A percentile compares a stretch with the other conserved stretches of the same genome.
Evolutionary conservation across 1,140 invertebrate species (phyloP).

Genomic region (Ericerus pela): DNA sequence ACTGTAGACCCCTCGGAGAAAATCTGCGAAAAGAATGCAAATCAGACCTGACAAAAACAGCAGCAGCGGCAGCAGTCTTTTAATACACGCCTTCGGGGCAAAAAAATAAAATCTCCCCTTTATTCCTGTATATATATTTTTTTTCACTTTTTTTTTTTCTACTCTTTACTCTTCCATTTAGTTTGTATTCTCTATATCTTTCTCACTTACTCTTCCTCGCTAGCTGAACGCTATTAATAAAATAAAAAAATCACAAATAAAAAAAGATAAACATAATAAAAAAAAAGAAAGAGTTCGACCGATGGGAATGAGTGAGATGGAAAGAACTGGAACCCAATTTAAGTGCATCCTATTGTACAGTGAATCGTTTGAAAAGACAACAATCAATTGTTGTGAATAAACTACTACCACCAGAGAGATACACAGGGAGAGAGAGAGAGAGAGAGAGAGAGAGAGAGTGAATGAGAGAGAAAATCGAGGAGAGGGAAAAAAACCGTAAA

Average conservation of each 20-base stretch:
- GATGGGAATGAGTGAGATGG: too few species aligned
- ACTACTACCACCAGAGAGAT: too few species aligned
- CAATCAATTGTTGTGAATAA: constrained; percentile 10
- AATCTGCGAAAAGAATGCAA: constrained; percentile 10
- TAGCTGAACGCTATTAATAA: constrained; percentile 10
- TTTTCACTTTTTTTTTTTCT: too few species aligned
- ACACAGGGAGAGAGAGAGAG: too few species aligned
- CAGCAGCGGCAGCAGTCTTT: constrained; percentile 6
- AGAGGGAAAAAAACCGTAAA: too few species aligned
- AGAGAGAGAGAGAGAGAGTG: too few species aligned
- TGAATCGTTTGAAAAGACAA: constrained; percentile 10
- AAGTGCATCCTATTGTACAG: constrained; percentile 8
- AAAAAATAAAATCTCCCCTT: not conserved
- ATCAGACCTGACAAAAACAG: constrained; percentile 12
- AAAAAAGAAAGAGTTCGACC: not conserved
- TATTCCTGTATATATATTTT: too few species aligned
- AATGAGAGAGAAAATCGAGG: too few species aligned
- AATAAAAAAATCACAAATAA: constrained; percentile 8
- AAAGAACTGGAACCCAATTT: constrained; percentile 4
- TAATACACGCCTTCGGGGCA: constrained; percentile 11
- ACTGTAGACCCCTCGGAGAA: not conserved
- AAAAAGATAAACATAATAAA: too few species aligned
- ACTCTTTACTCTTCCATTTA: too few species aligned
- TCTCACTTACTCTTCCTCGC: too few species aligned
- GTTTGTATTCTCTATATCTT: too few species aligned